These are phyloP conservation scores for Carcina quercana DNA, from an alignment of 2,888 invertebrate genomes.

Conservation along the genomic window DNA sequence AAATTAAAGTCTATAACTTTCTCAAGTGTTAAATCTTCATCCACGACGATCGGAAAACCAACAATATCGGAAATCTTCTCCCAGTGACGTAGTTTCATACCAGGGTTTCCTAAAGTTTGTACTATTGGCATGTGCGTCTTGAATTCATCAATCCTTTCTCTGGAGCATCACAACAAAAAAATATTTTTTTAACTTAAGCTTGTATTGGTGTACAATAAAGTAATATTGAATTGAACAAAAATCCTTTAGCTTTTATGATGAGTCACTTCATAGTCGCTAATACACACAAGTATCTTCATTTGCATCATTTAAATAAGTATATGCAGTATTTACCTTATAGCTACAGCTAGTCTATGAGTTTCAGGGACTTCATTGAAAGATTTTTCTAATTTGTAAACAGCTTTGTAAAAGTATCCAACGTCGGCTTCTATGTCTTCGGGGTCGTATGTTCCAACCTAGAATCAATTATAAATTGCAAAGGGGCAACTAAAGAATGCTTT, in stretches of 20 bases:
- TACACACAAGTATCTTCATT: no score
- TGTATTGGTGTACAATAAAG: no score
- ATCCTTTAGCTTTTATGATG: no score
- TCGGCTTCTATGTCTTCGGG: slow-evolving; percentile 93
- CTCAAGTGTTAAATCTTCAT: slow-evolving; percentile 84
- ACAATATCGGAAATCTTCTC: slow-evolving; percentile 95
- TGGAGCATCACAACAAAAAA: slow-evolving; percentile 29
- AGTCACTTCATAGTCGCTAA: no score
- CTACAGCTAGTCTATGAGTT: slow-evolving; percentile 80
- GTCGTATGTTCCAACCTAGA: slow-evolving; percentile 87
- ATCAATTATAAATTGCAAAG: no score
- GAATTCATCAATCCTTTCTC: slow-evolving; percentile 88
- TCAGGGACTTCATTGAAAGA: slow-evolving; percentile 85
- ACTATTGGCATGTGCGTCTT: slow-evolving; percentile 93
- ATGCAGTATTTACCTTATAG: slow-evolving; percentile 62
- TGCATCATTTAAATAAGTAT: no score
- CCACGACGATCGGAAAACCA: slow-evolving; percentile 92
- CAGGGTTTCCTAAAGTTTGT: slow-evolving; percentile 94
- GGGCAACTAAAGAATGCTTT: no score
- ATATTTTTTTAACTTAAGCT: no score
- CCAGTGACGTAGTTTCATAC: slow-evolving; percentile 94
- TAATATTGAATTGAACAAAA: no score
- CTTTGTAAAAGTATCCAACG: slow-evolving; percentile 79
- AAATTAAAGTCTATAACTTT: slow-evolving; percentile 93
- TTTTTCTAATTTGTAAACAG: slow-evolving; percentile 92